Percentiles rank a stretch among this genome's conserved stretches.
These are phyloP conservation scores for Phrynocephalus vlangalii DNA, from an alignment of 2,797 vertebrate species.

Conservation along the genomic window DNA sequence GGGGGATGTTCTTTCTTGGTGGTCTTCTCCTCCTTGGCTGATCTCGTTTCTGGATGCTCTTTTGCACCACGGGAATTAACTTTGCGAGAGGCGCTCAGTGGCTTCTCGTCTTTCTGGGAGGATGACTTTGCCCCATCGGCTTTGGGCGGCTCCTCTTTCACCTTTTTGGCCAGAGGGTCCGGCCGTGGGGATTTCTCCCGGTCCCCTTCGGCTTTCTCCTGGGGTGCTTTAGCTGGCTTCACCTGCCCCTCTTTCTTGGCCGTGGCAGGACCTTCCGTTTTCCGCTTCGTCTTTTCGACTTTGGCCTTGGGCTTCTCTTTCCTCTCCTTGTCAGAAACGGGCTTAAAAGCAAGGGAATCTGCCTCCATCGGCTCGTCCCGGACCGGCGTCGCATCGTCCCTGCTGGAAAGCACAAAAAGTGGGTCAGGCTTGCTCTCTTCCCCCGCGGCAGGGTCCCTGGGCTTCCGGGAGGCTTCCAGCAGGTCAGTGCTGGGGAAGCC, in stretches of 20 bases:
- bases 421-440: slow-evolving; percentile 81
- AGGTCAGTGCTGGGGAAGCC: slow-evolving; percentile 73
- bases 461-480: slow-evolving; percentile 78
- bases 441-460: slow-evolving; percentile 71
- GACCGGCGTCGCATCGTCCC: slow-evolving; percentile 95
- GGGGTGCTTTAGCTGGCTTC: slow-evolving; percentile 72
- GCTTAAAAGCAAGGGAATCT: slow-evolving; percentile 81
- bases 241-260: slow-evolving; percentile 78
- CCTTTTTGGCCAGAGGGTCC: slow-evolving; percentile 81
- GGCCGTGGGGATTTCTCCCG: slow-evolving; percentile 79
- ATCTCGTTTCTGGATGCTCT: slow-evolving; percentile 79
- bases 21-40: slow-evolving; percentile 79
- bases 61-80: slow-evolving; percentile 79
- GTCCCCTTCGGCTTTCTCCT: slow-evolving; percentile 78
- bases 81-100: slow-evolving; percentile 78
- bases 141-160: slow-evolving; percentile 86
- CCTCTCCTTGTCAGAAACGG: slow-evolving; percentile 85
- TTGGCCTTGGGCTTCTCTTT: slow-evolving; percentile 84
- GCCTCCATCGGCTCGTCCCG: slow-evolving; percentile 97
- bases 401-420: slow-evolving; percentile 81
- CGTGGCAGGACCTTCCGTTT: slow-evolving; percentile 73
- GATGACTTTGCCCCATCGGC: slow-evolving; percentile 75
- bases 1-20: slow-evolving; percentile 80
- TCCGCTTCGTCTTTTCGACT: slow-evolving; percentile 84
- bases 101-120: slow-evolving; percentile 83